These are phyloP conservation scores for Eulemur macaco DNA, from an alignment of 2,113 vertebrate species.

Conservation along the genomic window DNA sequence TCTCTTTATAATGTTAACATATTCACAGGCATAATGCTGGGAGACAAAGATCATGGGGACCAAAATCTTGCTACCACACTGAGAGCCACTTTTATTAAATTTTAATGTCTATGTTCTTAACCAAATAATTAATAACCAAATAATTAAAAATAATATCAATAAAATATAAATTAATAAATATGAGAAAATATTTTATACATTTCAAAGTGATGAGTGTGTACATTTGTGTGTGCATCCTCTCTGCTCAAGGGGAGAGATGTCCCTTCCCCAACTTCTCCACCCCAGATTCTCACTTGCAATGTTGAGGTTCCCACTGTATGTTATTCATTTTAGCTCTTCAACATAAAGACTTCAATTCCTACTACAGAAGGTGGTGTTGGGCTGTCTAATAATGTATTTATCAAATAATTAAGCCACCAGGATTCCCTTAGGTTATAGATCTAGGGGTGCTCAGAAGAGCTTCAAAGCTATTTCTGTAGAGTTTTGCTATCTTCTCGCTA, in stretches of 20 bases:
- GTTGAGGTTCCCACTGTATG: background rate
- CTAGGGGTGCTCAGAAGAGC: background rate
- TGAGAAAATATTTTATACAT: background rate
- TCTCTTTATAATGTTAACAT: background rate
- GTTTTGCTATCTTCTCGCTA: background rate
- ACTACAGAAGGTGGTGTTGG: background rate
- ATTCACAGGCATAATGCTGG: background rate
- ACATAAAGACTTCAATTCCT: background rate
- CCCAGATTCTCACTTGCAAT: background rate
- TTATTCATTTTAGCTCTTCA: background rate
- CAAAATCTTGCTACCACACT: background rate
- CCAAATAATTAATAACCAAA: background rate
- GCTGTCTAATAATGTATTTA: background rate
- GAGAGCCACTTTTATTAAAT: background rate
- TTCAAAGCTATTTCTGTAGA: background rate
- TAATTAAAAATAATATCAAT: constrained; percentile 13
- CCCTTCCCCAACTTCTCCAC: background rate
- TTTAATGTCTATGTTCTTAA: constrained; percentile 19
- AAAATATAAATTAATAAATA: background rate
- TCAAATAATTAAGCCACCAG: background rate
- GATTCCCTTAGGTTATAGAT: background rate
- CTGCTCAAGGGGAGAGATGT: background rate
- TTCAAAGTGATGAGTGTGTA: background rate
- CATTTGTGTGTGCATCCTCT: background rate
- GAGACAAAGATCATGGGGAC: background rate